These are phyloP conservation scores for Sigmodon hispidus DNA, from an alignment of 2,113 vertebrate species.

Conservation along the genomic window DNA sequence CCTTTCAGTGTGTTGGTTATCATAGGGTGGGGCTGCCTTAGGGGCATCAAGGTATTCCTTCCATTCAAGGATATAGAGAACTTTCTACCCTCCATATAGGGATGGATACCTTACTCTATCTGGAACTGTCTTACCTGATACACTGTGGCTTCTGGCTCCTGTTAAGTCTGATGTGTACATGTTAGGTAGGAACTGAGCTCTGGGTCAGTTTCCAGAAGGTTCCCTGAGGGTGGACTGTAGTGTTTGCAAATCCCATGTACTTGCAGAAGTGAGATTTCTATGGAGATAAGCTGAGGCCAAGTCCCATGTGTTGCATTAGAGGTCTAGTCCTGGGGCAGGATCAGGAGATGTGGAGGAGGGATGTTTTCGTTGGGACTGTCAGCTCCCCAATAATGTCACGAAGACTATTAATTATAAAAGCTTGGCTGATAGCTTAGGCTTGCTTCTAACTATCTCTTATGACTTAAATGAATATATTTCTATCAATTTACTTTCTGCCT, in stretches of 20 bases:
- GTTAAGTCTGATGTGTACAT: neutral
- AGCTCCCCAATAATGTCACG: neutral
- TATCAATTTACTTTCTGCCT: neutral
- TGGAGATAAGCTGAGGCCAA: neutral
- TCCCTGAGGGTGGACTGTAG: neutral
- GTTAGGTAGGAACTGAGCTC: neutral
- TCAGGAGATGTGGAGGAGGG: accelerated
- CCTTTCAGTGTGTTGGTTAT: neutral
- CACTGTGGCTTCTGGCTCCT: neutral
- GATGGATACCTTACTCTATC: neutral
- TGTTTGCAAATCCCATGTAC: neutral
- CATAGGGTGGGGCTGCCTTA: neutral
- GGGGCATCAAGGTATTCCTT: neutral
- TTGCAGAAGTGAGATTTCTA: neutral
- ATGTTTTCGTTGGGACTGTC: neutral
- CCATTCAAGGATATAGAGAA: no score
- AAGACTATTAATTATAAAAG: neutral
- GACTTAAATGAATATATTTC: neutral
- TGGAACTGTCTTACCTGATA: neutral
- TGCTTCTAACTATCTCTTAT: neutral
- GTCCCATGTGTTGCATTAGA: neutral
- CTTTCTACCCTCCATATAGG: neutral
- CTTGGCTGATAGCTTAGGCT: neutral
- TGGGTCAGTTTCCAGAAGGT: neutral
- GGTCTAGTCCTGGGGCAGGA: neutral